phyloP scores from a whole-genome alignment of 2,113 vertebrate species.

The Plotosus lineatus region DNA sequence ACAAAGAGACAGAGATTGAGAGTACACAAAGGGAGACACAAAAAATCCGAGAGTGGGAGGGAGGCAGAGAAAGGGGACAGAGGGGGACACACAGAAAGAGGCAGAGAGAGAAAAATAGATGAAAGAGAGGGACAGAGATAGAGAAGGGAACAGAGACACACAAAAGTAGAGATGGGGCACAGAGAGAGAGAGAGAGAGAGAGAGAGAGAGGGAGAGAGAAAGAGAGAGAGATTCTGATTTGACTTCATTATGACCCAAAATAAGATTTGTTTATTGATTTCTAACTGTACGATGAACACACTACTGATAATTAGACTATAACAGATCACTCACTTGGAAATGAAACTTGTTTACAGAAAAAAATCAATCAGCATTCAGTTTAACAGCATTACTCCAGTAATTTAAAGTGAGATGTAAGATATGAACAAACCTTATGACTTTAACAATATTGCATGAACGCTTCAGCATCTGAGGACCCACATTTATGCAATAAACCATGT shows the following conservation, averaged over 20 bases:
- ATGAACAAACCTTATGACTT: not conserved
- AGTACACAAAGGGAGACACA: no score
- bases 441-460: not conserved
- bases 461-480: not conserved
- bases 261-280: not conserved
- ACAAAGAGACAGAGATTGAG: no score
- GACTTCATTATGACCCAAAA: not conserved
- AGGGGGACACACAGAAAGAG: no score
- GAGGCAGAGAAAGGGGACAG: no score
- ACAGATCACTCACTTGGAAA: not conserved
- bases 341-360: no score
- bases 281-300: not conserved
- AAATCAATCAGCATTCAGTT: not conserved
- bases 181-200: not conserved
- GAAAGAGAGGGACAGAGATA: not conserved
- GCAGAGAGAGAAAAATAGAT: not conserved
- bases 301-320: conserved; percentile 14
- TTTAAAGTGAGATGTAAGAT: not conserved
- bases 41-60: no score
- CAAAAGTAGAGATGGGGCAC: not conserved
- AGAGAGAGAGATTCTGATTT: no score
- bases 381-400: not conserved
- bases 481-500: not conserved
- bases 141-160: not conserved
- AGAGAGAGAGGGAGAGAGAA: not conserved